Conservation (phyloP, 2,888 invertebrate genomes). For the Ceramica pisi region DNA sequence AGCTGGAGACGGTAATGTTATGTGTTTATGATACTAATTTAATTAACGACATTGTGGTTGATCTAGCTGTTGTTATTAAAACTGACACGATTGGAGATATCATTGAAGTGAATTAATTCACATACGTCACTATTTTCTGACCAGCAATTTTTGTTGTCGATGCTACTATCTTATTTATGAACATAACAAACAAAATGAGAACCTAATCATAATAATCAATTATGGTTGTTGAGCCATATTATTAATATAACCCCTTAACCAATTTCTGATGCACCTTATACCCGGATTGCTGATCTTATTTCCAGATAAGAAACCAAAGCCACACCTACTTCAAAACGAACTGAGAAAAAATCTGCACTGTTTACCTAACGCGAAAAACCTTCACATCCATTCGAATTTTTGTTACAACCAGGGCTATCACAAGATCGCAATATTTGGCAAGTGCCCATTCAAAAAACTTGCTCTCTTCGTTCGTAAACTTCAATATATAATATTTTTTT, state of each 20-base stretch:
- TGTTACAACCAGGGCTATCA: slow-evolving; percentile 36
- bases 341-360: not conserved
- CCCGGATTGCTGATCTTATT: slow-evolving; percentile 6
- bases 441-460: slow-evolving; percentile 53
- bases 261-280: not conserved
- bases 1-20: slow-evolving; percentile 1
- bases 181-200: not conserved
- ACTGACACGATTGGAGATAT: not conserved
- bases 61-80: not conserved
- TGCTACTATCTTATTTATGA: not conserved
- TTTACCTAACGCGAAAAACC: slow-evolving; percentile 29
- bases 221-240: not conserved
- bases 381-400: slow-evolving; percentile 21
- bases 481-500: slow-evolving; percentile 86
- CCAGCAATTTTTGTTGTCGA: not conserved
- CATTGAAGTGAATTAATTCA: not conserved
- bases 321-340: slow-evolving; percentile 15
- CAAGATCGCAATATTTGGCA: slow-evolving; percentile 61
- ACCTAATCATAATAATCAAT: not conserved
- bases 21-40: slow-evolving; percentile 17
- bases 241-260: not conserved
- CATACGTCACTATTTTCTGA: not conserved
- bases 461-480: slow-evolving; percentile 59
- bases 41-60: slow-evolving; percentile 1
- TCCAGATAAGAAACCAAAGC: not conserved